Percentiles rank a stretch among this genome's conserved stretches.
Evolutionary conservation across 2,888 invertebrate species (phyloP).

Genomic region (Lordiphosa andalusiaca): DNA sequence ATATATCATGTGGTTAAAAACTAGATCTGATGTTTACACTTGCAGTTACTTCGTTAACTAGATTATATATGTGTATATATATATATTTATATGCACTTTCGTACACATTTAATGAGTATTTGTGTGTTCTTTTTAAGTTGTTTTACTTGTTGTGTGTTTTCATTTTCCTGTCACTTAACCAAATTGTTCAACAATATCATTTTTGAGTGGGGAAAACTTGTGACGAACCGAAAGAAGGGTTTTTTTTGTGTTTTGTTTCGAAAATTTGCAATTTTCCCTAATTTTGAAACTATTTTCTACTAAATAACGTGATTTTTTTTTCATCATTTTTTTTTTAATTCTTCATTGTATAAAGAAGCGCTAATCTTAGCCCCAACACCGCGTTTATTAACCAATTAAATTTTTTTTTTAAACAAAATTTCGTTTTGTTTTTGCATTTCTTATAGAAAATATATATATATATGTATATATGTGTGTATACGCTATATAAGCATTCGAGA

Average conservation of each 20-base stretch:
- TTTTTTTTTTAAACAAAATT: conserved; percentile 25
- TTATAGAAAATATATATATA: conserved; percentile 44
- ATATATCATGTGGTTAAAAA: conserved; percentile 33
- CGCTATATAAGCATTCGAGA: conserved; percentile 59
- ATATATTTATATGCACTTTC: conserved; percentile 11
- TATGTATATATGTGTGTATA: neutral
- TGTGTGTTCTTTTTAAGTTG: conserved; percentile 55
- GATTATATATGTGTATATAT: neutral
- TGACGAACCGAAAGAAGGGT: conserved; percentile 20
- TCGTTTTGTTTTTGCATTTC: conserved; percentile 26
- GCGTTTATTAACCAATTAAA: conserved; percentile 61
- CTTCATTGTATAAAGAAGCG: conserved; percentile 68
- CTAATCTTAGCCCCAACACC: conserved; percentile 69
- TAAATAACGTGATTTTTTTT: conserved; percentile 20
- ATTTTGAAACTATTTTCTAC: conserved; percentile 21
- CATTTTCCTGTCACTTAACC: conserved; percentile 30
- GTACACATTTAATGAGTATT: conserved; percentile 60
- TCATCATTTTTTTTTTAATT: conserved; percentile 36
- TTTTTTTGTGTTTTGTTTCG: conserved; percentile 10
- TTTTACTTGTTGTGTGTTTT: conserved; percentile 23
- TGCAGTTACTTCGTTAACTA: conserved; percentile 7
- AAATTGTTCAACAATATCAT: conserved; percentile 66
- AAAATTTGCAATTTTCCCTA: conserved; percentile 65
- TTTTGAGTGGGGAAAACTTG: conserved; percentile 5
- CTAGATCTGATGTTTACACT: conserved; percentile 32